Percentiles rank a stretch among this genome's conserved stretches.
phyloP scores from a whole-genome alignment of 2,888 invertebrate genomes.

The Diachrysia chrysitis region DNA sequence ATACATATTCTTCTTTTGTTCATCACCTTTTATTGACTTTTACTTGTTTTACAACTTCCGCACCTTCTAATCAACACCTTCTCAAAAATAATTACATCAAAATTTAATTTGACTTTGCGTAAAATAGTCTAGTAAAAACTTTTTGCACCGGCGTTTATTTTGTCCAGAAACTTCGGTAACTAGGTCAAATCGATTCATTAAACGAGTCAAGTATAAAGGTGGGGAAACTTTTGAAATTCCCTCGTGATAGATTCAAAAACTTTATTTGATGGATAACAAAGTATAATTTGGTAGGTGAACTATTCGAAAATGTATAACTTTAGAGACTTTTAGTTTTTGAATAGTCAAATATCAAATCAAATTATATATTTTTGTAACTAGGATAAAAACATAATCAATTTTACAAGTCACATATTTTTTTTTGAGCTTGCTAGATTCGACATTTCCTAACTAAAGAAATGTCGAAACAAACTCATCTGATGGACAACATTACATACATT shows the following conservation, averaged over 20 bases:
- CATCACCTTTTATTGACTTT: neutral
- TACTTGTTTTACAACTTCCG: neutral
- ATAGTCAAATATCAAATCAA: too few species aligned
- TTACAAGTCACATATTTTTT: too few species aligned
- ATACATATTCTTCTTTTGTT: too few species aligned
- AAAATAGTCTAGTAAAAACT: conserved; percentile 10
- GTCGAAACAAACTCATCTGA: too few species aligned
- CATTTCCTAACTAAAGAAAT: too few species aligned
- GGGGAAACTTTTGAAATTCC: conserved; percentile 7
- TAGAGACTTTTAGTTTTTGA: neutral
- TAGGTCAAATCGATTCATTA: conserved; percentile 20
- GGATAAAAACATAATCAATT: too few species aligned
- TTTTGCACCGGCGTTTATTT: conserved; percentile 9
- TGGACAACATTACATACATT: too few species aligned
- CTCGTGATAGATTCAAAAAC: conserved; percentile 27
- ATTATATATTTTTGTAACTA: too few species aligned
- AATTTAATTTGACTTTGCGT: conserved; percentile 14
- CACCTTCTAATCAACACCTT: neutral
- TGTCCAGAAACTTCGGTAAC: conserved; percentile 11
- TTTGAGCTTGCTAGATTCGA: too few species aligned
- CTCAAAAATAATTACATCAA: neutral
- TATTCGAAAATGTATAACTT: conserved; percentile 3
- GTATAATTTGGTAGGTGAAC: conserved; percentile 12
- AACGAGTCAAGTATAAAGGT: neutral
- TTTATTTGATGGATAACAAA: conserved; percentile 31